Base-by-base conservation (phyloP, 2,888 invertebrate genomes). In the Acanthosepion lycidas region DNA sequence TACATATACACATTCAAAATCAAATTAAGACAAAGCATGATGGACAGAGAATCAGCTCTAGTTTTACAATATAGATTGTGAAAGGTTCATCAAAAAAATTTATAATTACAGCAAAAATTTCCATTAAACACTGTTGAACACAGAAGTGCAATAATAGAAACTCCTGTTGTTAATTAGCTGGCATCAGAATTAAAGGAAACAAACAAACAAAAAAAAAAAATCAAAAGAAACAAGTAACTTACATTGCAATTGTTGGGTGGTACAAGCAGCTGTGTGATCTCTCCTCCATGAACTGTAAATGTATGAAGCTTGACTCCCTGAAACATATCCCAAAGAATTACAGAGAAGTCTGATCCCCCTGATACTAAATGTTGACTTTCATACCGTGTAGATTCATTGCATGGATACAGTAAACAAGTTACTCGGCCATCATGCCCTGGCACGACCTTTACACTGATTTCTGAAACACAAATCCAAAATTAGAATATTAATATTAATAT, bases 221-320 rank as follows among this genome's bases (percentile, higher is more conserved):
- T 1, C 12, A n/a, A 78, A 26, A n/a, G 8, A 93, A 93, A 59
- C 15, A 55, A 33, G 26, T 42, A 92, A 97, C 97, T 97, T 96
- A 98, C 98, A 96, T 97, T 98, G 96, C 98, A 98, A 95, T 98
- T 99, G 95, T 98, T 98, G 0, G 99, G 99, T 33, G 99, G 99
- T 12, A 99, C 99, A 94, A 99, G 98, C 5, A 99, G 98, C 97
- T 99, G 99, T 0, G 99, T 98, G 28, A 99, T 99, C 98, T 99
- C 99, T 0, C 99, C 99, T 0, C 99, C 99, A 97, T 99, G 99
- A 0, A 99, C 99, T 97, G 99, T 99, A 98, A 99, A 99, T 9
- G 99, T 98, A 97, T 99, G 99, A 94, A 99, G 98, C 91, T 99
- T 97, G 3, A 98, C 98, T 6, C 99, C 99, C 64, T 98, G 98